Base-by-base conservation (phyloP, 2,888 invertebrate genomes). In the Acleris cristana region DNA sequence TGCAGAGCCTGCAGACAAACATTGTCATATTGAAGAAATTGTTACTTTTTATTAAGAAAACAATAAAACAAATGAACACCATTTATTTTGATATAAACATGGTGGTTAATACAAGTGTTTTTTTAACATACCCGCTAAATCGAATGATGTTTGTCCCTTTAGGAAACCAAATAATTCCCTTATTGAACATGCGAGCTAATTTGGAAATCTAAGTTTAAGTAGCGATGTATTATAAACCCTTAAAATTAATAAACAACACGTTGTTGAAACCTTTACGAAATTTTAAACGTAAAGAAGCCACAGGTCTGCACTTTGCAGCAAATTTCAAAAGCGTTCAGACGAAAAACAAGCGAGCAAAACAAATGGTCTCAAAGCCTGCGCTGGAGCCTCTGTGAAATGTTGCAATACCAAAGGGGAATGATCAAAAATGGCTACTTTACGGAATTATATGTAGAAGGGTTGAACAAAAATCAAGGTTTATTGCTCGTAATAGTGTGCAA, bases 351-450 rank as follows among this genome's bases (percentile, higher is more conserved):
- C 51, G 51, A 18, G 19, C 44, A 52, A 45, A 64, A 53, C 49
- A 65, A 55, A 54, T 52, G 30, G 34, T 21, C 18, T 7, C 57
- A 58, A 54, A 59, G 53, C 59, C 12, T 80, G 79, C 26, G 78
- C 76, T 77, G 73, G 79, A 76, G 79, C 76, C 76, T 80, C 76
- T 79, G 82, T 83, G 82, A 85, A 86, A 89, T 86, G 87, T 89
- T 87, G 85, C 87, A 87, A 87, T 87, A 85, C 79, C 82, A 78
- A 54, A 79, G 78, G 81, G 83, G 86, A 88, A 87, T 88, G 86
- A 87, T 87, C 88, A 87, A 86, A 88, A 89, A 87, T 85, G 83
- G 87, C 82, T 84, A 78, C 74, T 78, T 79, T 53, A 34, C 45
- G 19, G 44, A 26, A 30, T 53, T 30, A 45, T 30, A 26, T 19